Base-by-base conservation (phyloP, 2,113 vertebrate genomes). In the Neotragus pygmaeus region DNA sequence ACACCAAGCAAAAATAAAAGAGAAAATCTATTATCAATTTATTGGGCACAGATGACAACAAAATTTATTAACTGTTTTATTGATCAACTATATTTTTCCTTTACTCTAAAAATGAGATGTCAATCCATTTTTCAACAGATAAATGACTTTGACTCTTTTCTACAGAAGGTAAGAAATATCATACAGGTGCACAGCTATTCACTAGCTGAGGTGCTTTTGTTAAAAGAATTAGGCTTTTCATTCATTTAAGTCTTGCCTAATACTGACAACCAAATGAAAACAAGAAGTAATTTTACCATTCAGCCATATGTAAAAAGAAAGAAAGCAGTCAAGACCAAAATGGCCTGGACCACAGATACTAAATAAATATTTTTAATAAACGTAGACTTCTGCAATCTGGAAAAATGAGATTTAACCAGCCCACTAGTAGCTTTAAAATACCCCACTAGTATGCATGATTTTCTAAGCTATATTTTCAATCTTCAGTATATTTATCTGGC, bases 321-420 rank as follows among this genome's bases (percentile, higher is more conserved):
- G 2, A 77, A 89, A 75, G 5, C 51, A 66, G 84, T 94, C 88
- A 51, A 75, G 30, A 39, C 1, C 73, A 23, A 89, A 92, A 75
- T 0, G 7, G 5, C 7, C 8, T 75, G 83, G 36, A 53, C 4
- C 88, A 49, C 5, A 75, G 16, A 15, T 36, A 70, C 7, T 58
- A 51, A 73, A 78, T 53, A 83, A 6, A 80, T 85, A 81, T 82
- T 96, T 92, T 75, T 14, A 85, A 91, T 60, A 85, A 91, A 75
- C 39, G 28, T 70, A 77, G 16, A 55, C 14, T 82, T 73, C 45
- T 66, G 3, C 14, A 45, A 3, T 53, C 5, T 60, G 9, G 15
- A 80, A 66, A 88, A 85, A 21, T 66, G 5, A 51, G 15, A 91
- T 57, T 58, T 96, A 64, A 66, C 15, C 64, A 81, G 25, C 28